Evolutionary conservation across 2,888 invertebrate species (phyloP), one percentile per base, ranked within the genome.

Genomic region (Lepeophtheirus nordmannii): DNA sequence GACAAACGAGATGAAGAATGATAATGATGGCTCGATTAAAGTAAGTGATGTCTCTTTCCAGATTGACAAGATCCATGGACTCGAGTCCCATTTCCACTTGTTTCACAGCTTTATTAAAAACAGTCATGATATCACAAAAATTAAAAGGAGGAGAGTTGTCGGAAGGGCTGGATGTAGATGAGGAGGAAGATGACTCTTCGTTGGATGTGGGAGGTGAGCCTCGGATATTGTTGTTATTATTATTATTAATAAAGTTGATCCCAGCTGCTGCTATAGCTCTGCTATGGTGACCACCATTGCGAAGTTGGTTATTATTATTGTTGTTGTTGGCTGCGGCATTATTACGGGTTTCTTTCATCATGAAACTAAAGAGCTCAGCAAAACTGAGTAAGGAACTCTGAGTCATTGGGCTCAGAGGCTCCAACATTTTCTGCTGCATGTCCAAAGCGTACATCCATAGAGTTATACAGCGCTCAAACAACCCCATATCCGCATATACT

Each of bases 391-490:
- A 81, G 69, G 89, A 89, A 74, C 90, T 90, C 76, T 93, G 92
- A 12, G 94, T 94, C 84, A 93, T 88, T 37, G 90, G 89, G 75
- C 89, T 90, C 63, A 96, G 82, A 22, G 94, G 89, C 71, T 92
- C 90, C 70, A 94, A 80, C 78, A 91, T 89, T 69, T 85, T 83
- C 75, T 92, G 90, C 71, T 94, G 94, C 89, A 93, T 92, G 75
- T 92, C 91, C 46, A 96, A 80, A 38, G 94, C 94, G 78, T 96
- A 93, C 77, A 90, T 89, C 96, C 96, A 96, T 69, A 96, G 80
- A 72, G 87, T 85, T 70, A 94, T 89, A 78, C 94, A 96, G 17
- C 80, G 73, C 67, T 84, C 82, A 79, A 93, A 94, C 73, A 92
- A 87, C 2, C 94, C 90, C 69, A 89, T 86, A 77, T 94, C 94